Evolutionary conservation across 2,113 vertebrate species (phyloP).

Genomic region (Archilochus colubris): DNA sequence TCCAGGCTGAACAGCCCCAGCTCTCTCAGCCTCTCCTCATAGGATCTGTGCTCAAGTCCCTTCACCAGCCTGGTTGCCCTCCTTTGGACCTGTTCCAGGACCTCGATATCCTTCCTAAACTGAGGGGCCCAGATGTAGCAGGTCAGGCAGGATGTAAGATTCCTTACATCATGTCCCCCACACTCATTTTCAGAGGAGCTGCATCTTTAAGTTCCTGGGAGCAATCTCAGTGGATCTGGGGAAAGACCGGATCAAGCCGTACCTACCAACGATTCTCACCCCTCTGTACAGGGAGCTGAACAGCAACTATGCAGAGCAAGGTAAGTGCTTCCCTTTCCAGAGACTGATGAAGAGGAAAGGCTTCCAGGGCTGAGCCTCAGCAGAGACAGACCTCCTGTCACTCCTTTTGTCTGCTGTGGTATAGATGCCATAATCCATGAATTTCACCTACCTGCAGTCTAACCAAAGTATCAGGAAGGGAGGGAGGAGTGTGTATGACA

Average conservation of each 20-base stretch:
- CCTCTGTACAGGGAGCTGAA: slow-evolving; percentile 94
- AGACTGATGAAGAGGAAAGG: neutral
- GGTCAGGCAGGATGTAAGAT: neutral
- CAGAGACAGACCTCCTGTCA: neutral
- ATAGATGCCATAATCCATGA: neutral
- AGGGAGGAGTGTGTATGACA: neutral
- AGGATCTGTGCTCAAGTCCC: too few relatives aligned
- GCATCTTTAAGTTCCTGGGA: slow-evolving; percentile 97
- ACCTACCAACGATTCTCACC: slow-evolving; percentile 85
- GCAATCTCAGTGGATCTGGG: slow-evolving; percentile 90
- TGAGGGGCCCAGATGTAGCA: neutral
- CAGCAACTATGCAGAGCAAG: slow-evolving; percentile 95
- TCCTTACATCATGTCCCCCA: neutral
- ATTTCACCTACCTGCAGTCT: neutral
- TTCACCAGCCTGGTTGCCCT: too few relatives aligned
- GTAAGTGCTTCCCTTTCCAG: slow-evolving; percentile 63
- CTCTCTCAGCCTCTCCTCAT: too few relatives aligned
- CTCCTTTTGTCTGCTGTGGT: neutral
- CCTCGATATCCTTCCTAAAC: too few relatives aligned
- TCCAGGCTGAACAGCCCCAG: too few relatives aligned
- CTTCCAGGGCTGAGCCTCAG: neutral
- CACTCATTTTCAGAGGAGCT: slow-evolving; percentile 83
- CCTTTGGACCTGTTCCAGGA: too few relatives aligned
- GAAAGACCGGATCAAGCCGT: slow-evolving; percentile 83
- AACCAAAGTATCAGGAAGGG: neutral